Conservation (phyloP, 2,888 invertebrate species). For the Branchellion lobata region DNA sequence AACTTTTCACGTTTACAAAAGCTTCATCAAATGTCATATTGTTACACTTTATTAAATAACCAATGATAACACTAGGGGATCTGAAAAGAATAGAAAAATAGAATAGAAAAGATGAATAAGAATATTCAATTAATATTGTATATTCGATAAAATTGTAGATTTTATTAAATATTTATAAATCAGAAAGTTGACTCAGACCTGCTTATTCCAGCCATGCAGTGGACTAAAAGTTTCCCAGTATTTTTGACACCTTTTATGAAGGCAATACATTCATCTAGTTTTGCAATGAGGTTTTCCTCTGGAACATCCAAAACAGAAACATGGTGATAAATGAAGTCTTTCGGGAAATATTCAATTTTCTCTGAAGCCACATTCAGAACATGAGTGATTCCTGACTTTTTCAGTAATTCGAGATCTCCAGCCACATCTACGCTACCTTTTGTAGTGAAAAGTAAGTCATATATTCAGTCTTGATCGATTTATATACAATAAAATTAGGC, state of each 20-base stretch:
- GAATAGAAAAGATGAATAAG: background rate
- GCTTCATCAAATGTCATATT: constrained; percentile 30
- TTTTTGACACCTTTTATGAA: background rate
- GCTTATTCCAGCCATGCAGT: constrained; percentile 37
- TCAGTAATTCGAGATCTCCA: constrained; percentile 26
- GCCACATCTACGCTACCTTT: constrained; percentile 31
- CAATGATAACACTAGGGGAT: constrained; percentile 25
- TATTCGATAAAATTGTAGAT: background rate
- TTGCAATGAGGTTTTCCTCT: constrained; percentile 27
- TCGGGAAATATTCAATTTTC: constrained; percentile 28
- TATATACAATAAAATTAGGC: no score
- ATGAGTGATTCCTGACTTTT: constrained; percentile 5
- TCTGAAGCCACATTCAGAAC: constrained; percentile 30
- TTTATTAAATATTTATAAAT: background rate
- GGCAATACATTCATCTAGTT: constrained; percentile 26
- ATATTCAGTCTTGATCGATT: no score
- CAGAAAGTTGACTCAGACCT: constrained; percentile 22
- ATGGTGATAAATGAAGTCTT: constrained; percentile 29
- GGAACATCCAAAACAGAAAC: constrained; percentile 33
- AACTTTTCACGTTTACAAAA: constrained; percentile 16
- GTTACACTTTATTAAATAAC: constrained; percentile 20
- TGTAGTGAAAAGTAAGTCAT: background rate
- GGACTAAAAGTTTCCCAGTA: constrained; percentile 33
- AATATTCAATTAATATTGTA: background rate
- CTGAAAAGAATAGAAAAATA: constrained; percentile 22